Evolutionary conservation across 2,113 vertebrate genomes (phyloP).

Genomic region (Salvelinus sp.): DNA sequence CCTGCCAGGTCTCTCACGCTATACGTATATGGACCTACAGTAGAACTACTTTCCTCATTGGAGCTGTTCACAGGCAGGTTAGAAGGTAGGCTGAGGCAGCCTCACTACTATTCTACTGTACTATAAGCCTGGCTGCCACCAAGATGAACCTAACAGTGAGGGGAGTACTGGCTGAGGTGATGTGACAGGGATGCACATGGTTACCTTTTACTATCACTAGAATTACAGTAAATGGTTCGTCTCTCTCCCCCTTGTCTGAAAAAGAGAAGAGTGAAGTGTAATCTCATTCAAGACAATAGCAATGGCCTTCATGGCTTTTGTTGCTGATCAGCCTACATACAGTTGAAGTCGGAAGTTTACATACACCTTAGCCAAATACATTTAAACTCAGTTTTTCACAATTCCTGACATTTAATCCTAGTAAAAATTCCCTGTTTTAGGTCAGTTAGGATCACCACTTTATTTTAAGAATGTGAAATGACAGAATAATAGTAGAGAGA

Average conservation of each 20-base stretch:
- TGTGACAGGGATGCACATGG: not conserved
- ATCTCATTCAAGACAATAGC: too few relatives aligned
- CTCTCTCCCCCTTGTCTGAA: not conserved
- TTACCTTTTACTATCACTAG: not conserved
- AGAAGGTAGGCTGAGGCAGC: not conserved
- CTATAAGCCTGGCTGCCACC: not conserved
- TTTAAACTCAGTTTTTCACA: too few relatives aligned
- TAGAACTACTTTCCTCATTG: not conserved
- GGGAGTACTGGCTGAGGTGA: not conserved
- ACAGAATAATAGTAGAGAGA: too few relatives aligned
- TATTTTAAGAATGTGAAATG: too few relatives aligned
- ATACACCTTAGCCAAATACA: too few relatives aligned
- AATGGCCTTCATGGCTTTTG: too few relatives aligned
- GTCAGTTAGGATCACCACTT: too few relatives aligned
- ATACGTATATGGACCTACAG: not conserved
- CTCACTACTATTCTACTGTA: not conserved
- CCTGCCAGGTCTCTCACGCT: not conserved
- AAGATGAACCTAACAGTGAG: not conserved
- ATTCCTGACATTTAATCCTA: too few relatives aligned
- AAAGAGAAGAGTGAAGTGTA: not conserved
- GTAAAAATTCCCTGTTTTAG: too few relatives aligned
- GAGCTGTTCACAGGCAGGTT: constrained; percentile 3
- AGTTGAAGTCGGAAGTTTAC: too few relatives aligned
- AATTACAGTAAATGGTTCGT: not conserved
- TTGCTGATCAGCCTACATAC: too few relatives aligned